Evolutionary conservation across 1,140 invertebrate genomes (phyloP), one percentile per base, ranked within the genome.

Genomic region (Ladona fulva): DNA sequence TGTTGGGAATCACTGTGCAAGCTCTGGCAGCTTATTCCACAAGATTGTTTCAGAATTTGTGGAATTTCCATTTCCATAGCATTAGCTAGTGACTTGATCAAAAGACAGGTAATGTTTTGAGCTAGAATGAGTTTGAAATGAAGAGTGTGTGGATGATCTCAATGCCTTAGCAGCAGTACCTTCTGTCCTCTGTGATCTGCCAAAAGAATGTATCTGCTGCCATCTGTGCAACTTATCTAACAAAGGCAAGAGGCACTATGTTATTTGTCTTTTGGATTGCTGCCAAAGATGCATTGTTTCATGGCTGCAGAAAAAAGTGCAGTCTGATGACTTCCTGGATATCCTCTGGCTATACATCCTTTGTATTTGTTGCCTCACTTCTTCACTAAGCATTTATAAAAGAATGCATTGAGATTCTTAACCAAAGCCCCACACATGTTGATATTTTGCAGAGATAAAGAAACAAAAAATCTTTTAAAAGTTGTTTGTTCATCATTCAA

Each of bases 361-460:
- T 16, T 66, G n/a, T 12, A 12, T 66, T 66, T 66, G 52, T 22
- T 22, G 12, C 52, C n/a, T 12, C 3, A 5, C 12, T 66, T 66
- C 52, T 66, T 66, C 52, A 22, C 52, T 19, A 66, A 66, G 52
- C 52, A 66, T 66, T 66, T 66, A 66, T 22, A 66, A 66, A 16
- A 19, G 52, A 66, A 66, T 66, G 52, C 52, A 66, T 19, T 66
- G 52, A 66, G n/a, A 19, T 66, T 66, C 52, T 66, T 66, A 66
- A 66, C 52, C 52, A 66, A 66, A 66, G 44, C 44, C 44, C 52
- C n/a, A 22, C 3, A 19, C 3, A 66, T 66, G 14, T 19, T 66
- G n/a, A 66, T 66, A 66, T 66, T 66, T 66, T 66, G 52, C 52
- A 66, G 52, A 66, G 52, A 66, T 66, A 66, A 66, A 66, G n/a